Percentiles rank a stretch among this genome's conserved stretches.
phyloP scores from a whole-genome alignment of 2,888 invertebrate species.

The Pharmacophagus antenor region DNA sequence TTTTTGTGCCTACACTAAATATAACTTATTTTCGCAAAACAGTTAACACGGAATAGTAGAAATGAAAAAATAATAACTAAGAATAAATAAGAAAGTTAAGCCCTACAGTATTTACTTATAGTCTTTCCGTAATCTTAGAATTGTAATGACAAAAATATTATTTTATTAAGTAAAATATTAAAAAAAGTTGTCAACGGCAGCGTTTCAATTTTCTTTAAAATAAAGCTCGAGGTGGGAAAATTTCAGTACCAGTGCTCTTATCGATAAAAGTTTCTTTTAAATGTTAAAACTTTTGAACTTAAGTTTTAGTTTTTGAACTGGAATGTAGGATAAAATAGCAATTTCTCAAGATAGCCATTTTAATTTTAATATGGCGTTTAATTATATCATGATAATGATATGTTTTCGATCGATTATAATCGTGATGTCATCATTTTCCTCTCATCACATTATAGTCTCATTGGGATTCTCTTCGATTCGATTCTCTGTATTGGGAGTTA shows the following conservation, averaged over 20 bases:
- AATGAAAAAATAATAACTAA: no score
- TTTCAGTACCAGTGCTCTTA: constrained; percentile 21
- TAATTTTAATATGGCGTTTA: constrained; percentile 5
- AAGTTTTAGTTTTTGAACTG: constrained; percentile 17
- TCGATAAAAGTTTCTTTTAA: constrained; percentile 17
- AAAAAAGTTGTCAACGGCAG: constrained; percentile 9
- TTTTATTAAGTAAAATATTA: not conserved
- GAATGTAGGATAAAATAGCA: constrained; percentile 16
- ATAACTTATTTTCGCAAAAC: no score
- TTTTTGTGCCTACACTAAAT: no score
- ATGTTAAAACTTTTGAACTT: constrained; percentile 22
- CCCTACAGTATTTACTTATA: no score
- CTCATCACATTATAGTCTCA: no score
- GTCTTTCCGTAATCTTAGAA: no score
- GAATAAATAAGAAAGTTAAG: no score
- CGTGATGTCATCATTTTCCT: no score
- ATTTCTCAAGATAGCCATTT: not conserved
- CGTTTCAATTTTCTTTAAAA: constrained; percentile 21
- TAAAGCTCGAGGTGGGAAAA: constrained; percentile 9
- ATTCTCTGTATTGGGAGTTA: no score
- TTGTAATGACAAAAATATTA: not conserved
- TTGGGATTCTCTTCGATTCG: no score
- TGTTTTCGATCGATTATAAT: no score
- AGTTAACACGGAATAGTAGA: no score
- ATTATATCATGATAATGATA: not conserved